Base-by-base conservation (phyloP, 2,113 vertebrate genomes). In the Uropsilus gracilis region DNA sequence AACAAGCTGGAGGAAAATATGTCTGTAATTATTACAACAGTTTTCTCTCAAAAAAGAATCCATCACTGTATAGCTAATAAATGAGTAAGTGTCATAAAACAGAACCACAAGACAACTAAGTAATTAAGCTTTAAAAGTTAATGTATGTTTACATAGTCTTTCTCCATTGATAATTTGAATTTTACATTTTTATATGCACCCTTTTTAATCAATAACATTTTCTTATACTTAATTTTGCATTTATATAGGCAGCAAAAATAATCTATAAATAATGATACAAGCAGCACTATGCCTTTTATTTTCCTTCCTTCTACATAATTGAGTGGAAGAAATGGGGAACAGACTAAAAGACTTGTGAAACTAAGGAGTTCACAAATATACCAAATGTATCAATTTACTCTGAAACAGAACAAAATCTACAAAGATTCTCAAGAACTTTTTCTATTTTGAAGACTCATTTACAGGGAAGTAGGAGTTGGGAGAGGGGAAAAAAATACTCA, bases 11-110 rank as follows among this genome's bases (percentile, higher is more conserved):
- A 63, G 37, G 94, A 92, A 94, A 86, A 7, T 64, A 53, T 42
- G 53, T 71, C 32, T 90, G 34, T 68, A 39, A 39, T 66, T 85
- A 90, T 57, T 64, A 90, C 13, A 92, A 86, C 2, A 80, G 34
- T 86, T 93, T 68, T 86, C 72, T 91, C 63, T 92, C 44, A 93
- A 64, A 64, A 85, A 90, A 91, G 32, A 68, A 91, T 32, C 71
- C 7, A 94, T 78, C 86, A 95, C 59, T 78, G 85, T 22, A 89
- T 1, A 94, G 50, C 0, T 95, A 32, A 92, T 55, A 86, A 92
- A 88, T 77, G 32, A 77, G 68, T 85, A 66, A 93, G 75, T 28
- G 86, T 34, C 44, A 77, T 63, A 89, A 94, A 90, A 90, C 10
- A 92, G 37, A 91, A 76, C 20, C 32, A 64, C 28, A 90, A 57